Conservation (phyloP, 1,140 invertebrate genomes). For the Cherax quadricarinatus region DNA sequence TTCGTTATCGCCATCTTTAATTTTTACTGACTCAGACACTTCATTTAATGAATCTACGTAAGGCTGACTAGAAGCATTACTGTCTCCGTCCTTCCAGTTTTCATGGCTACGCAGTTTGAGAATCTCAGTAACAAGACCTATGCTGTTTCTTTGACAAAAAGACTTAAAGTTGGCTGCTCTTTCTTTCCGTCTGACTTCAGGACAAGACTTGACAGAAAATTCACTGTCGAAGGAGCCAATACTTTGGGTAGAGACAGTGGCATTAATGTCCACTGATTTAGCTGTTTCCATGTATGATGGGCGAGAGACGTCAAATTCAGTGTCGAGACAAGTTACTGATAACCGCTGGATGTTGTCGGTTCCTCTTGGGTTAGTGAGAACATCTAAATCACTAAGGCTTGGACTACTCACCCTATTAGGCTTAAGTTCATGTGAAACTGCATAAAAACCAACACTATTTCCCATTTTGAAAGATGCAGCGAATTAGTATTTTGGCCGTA, state of each 20-base stretch:
- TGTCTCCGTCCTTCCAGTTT: conserved; percentile 17
- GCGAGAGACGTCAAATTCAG: not conserved
- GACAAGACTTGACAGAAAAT: conserved; percentile 16
- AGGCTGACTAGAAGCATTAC: conserved; percentile 38
- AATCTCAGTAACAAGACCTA: not conserved
- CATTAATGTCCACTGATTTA: conserved; percentile 9
- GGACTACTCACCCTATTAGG: conserved; percentile 36
- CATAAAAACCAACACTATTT: conserved; percentile 60
- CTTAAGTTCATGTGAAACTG: conserved; percentile 38
- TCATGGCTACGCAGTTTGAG: not conserved
- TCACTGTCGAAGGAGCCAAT: conserved; percentile 18
- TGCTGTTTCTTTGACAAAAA: not conserved
- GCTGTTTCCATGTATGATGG: not conserved
- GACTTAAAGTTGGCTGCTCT: not conserved
- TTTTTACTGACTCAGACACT: not conserved
- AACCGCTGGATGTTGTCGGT: conserved; percentile 33
- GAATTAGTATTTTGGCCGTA: no score
- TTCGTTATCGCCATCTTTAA: not conserved
- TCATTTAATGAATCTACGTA: conserved; percentile 19
- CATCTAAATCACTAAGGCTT: not conserved
- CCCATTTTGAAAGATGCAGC: conserved; percentile 13
- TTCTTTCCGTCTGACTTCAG: not conserved
- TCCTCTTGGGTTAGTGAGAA: conserved; percentile 30
- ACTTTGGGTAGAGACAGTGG: conserved; percentile 13
- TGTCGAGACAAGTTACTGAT: conserved; percentile 35